Evolutionary conservation across 2,888 invertebrate species (phyloP).

Genomic region (Augochlorella aurata): DNA sequence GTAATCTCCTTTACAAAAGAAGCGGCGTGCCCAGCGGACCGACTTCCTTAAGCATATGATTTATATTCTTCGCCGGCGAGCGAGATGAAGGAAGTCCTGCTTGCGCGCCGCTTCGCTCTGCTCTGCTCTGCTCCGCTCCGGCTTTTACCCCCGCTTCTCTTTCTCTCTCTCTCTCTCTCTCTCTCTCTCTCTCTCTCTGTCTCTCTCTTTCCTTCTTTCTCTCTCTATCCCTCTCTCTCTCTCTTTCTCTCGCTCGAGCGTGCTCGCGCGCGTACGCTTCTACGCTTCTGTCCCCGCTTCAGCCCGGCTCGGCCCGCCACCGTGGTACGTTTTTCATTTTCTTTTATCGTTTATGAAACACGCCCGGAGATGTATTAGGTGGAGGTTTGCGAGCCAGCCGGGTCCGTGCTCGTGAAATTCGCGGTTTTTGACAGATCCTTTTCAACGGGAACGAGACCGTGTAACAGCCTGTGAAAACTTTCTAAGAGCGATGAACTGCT

Average conservation of each 20-base stretch:
- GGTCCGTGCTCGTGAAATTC: not conserved
- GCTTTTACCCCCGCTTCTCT: constrained; percentile 32
- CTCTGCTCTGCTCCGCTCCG: not conserved
- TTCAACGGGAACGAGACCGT: not conserved
- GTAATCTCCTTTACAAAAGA: constrained; percentile 65
- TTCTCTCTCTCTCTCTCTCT: not conserved
- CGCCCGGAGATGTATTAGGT: constrained; percentile 24
- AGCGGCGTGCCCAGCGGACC: constrained; percentile 30
- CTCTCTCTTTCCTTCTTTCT: not conserved
- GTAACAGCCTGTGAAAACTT: not conserved
- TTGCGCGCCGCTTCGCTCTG: not conserved
- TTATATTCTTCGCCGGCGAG: constrained; percentile 60
- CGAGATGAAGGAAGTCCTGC: constrained; percentile 50
- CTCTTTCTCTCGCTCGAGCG: not conserved
- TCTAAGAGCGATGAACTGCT: not conserved
- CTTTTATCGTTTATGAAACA: constrained; percentile 47
- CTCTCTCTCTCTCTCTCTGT: not conserved
- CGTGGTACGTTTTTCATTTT: constrained; percentile 36
- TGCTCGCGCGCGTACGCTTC: not conserved
- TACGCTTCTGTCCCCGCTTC: not conserved
- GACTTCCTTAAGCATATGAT: constrained; percentile 65
- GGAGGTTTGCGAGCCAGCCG: not conserved
- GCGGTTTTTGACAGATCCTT: constrained; percentile 26
- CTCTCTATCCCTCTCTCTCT: not conserved
- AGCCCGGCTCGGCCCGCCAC: not conserved